A percentile compares a stretch with the other conserved stretches of the same genome.
Evolutionary conservation across 2,113 vertebrate genomes (phyloP).

Genomic region (Gila orcuttii): DNA sequence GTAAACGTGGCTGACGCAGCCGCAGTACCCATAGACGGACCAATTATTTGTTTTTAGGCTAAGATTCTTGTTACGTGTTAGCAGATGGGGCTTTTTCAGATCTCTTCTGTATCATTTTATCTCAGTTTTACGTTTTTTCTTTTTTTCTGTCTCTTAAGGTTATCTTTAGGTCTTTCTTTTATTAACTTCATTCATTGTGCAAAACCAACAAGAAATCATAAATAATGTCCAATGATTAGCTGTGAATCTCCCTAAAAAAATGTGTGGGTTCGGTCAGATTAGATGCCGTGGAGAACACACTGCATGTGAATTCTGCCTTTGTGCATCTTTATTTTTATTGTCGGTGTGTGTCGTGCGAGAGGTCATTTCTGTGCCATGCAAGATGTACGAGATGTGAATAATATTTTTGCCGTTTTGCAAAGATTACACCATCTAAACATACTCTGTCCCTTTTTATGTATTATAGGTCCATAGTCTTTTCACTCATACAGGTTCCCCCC

Average conservation of each 20-base stretch:
- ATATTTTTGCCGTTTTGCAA: constrained; percentile 76
- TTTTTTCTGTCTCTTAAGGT: constrained; percentile 37
- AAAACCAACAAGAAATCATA: constrained; percentile 13
- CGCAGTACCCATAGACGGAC: constrained; percentile 66
- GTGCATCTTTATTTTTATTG: constrained; percentile 80
- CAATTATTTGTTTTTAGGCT: constrained; percentile 60
- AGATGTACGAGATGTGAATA: constrained; percentile 84
- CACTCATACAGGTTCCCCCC: constrained; percentile 50
- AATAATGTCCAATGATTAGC: constrained; percentile 70
- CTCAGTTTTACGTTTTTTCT: constrained; percentile 48
- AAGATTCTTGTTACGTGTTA: constrained; percentile 18
- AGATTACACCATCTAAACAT: constrained; percentile 77
- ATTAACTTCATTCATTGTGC: constrained; percentile 44
- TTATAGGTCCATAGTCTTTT: constrained; percentile 61
- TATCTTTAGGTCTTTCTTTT: constrained; percentile 34
- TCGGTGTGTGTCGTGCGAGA: constrained; percentile 86
- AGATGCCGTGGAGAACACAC: constrained; percentile 79
- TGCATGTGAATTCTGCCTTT: constrained; percentile 91
- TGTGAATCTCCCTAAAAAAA: constrained; percentile 77
- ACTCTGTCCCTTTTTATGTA: constrained; percentile 70
- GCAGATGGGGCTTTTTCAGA: neutral
- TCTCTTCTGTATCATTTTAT: constrained; percentile 49
- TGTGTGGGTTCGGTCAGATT: constrained; percentile 73
- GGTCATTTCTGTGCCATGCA: constrained; percentile 77
- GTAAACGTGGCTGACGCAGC: constrained; percentile 61